phyloP scores from a whole-genome alignment of 2,888 invertebrate species.

The Latheticus oryzae region DNA sequence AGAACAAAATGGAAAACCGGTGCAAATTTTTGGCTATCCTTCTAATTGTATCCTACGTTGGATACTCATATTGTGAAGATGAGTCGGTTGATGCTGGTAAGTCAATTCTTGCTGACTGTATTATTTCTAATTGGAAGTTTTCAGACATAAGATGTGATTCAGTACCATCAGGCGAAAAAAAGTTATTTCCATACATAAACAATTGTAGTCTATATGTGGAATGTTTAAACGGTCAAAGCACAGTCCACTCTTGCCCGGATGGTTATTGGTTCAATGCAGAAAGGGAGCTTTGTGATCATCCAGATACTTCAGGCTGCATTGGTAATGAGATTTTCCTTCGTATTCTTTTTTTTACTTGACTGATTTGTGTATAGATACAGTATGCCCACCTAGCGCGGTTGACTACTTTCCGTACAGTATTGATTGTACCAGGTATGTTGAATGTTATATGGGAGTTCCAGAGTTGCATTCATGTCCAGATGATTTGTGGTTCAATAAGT shows the following conservation, averaged over 20 bases:
- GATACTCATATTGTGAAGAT: background rate
- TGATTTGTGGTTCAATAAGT: conserved; percentile 18
- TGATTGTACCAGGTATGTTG: conserved; percentile 11
- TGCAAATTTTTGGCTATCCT: too few species aligned
- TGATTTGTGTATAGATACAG: too few species aligned
- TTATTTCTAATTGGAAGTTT: too few species aligned
- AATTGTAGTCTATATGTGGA: conserved; percentile 9
- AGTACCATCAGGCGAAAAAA: background rate
- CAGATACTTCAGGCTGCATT: conserved; percentile 5
- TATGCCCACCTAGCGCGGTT: conserved; percentile 6
- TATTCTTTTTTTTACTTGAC: too few species aligned
- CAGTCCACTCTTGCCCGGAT: background rate
- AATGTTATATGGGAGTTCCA: conserved; percentile 4
- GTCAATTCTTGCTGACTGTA: background rate
- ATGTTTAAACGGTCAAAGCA: conserved; percentile 1
- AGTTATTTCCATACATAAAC: conserved; percentile 8
- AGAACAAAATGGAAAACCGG: too few species aligned
- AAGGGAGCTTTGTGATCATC: conserved; percentile 8
- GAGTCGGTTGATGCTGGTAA: background rate
- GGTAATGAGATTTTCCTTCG: too few species aligned
- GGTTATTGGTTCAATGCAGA: conserved; percentile 15
- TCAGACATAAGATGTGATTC: background rate
- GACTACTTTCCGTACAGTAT: conserved; percentile 16
- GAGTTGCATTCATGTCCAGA: conserved; percentile 12
- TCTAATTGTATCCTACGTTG: too few species aligned